Conservation (phyloP, 2,797 vertebrate genomes). For the Enteromius thamalakanensis region DNA sequence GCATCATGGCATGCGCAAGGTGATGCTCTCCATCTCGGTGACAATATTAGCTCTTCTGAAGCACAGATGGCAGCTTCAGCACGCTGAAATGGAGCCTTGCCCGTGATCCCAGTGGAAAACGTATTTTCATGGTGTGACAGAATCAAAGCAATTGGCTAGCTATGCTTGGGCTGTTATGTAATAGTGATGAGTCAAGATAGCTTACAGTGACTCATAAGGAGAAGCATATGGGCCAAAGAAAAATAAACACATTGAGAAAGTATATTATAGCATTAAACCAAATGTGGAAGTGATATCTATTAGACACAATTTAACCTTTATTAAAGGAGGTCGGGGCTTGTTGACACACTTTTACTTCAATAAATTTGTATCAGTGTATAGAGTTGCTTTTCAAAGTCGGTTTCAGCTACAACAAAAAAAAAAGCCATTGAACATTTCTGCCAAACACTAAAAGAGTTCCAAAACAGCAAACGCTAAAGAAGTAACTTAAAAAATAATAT, state of each 20-base stretch:
- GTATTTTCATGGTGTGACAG: constrained; percentile 38
- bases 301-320: constrained; percentile 16
- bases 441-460: not conserved
- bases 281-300: not conserved
- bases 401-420: not conserved
- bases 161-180: constrained; percentile 17
- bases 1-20: not conserved
- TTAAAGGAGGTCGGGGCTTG: not conserved
- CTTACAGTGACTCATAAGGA: constrained; percentile 23
- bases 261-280: not conserved
- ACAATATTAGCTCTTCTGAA: constrained; percentile 15
- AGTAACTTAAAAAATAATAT: not conserved
- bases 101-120: constrained; percentile 24
- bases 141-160: constrained; percentile 28
- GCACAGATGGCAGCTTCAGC: constrained; percentile 26
- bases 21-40: constrained; percentile 6
- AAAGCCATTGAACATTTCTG: not conserved
- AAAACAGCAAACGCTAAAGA: not conserved
- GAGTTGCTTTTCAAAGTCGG: not conserved
- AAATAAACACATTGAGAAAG: constrained; percentile 17
- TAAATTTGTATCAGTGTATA: not conserved
- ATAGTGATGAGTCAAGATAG: constrained; percentile 22
- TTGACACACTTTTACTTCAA: not conserved
- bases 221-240: constrained; percentile 1
- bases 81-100: not conserved